Conservation (phyloP, 2,888 invertebrate genomes). For the Brachypterus glaber region DNA sequence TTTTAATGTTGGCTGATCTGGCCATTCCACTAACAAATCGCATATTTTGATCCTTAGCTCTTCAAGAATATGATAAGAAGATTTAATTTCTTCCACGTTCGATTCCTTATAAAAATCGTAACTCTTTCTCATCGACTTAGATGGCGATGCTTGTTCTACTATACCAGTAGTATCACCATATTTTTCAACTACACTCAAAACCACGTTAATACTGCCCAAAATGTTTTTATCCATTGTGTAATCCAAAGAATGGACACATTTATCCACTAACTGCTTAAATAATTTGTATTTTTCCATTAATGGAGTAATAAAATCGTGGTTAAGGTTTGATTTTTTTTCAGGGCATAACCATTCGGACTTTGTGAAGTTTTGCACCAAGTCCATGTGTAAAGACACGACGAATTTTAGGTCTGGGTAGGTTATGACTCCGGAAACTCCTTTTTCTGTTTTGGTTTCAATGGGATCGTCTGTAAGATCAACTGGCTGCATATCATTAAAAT, state of each 20-base stretch:
- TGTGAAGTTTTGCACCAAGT: constrained; percentile 49
- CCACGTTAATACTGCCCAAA: constrained; percentile 49
- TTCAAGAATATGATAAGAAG: constrained; percentile 60
- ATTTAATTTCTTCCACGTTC: constrained; percentile 67
- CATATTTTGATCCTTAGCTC: constrained; percentile 52
- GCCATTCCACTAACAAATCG: constrained; percentile 68
- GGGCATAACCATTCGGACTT: constrained; percentile 52
- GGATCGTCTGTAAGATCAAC: constrained; percentile 23
- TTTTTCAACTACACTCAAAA: constrained; percentile 46
- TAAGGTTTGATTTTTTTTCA: constrained; percentile 31
- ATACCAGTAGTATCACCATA: constrained; percentile 37
- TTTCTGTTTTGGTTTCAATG: constrained; percentile 5
- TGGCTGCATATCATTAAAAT: constrained; percentile 56
- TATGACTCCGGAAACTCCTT: constrained; percentile 35
- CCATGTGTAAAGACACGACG: constrained; percentile 53
- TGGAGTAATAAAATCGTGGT: constrained; percentile 43
- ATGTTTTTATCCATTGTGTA: constrained; percentile 46
- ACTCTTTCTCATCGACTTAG: constrained; percentile 23
- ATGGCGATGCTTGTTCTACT: constrained; percentile 26
- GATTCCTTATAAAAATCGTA: constrained; percentile 77
- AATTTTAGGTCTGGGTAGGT: constrained; percentile 48
- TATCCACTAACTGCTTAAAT: constrained; percentile 47
- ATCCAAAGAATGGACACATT: constrained; percentile 45
- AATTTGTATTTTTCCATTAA: constrained; percentile 51
- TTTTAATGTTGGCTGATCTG: constrained; percentile 79